phyloP scores from a whole-genome alignment of 2,113 vertebrate genomes.

The Columba janthina region DNA sequence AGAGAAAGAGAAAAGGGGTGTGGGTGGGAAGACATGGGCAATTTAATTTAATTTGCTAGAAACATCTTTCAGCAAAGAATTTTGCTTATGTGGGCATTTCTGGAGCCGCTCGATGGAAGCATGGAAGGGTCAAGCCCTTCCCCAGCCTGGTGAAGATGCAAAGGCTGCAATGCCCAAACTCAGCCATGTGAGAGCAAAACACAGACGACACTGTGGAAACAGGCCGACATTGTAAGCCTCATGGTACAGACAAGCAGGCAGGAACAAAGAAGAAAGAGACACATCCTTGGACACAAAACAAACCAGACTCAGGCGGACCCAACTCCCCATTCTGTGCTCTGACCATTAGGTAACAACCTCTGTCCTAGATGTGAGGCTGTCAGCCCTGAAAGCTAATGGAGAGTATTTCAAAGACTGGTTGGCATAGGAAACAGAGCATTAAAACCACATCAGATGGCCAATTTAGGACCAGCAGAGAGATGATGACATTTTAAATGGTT shows the following conservation, averaged over 20 bases:
- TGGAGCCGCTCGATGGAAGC: background rate
- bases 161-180: fast-evolving
- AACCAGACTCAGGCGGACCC: background rate
- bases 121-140: background rate
- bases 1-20: background rate
- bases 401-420: background rate
- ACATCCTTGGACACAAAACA: background rate
- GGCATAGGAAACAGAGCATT: slow-evolving; percentile 26
- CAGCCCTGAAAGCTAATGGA: background rate
- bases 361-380: background rate
- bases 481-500: slow-evolving; percentile 35
- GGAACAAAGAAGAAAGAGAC: background rate
- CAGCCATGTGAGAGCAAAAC: background rate
- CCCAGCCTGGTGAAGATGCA: background rate
- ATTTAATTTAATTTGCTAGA: background rate
- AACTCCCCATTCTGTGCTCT: background rate
- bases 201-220: background rate
- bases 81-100: background rate
- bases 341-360: background rate
- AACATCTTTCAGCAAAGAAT: background rate
- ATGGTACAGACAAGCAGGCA: background rate
- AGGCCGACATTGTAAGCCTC: background rate
- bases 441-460: slow-evolving; percentile 18
- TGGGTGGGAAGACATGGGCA: background rate
- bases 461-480: slow-evolving; percentile 34